phyloP scores from a whole-genome alignment of 2,797 vertebrate species.

The Sandelia bainsii region DNA sequence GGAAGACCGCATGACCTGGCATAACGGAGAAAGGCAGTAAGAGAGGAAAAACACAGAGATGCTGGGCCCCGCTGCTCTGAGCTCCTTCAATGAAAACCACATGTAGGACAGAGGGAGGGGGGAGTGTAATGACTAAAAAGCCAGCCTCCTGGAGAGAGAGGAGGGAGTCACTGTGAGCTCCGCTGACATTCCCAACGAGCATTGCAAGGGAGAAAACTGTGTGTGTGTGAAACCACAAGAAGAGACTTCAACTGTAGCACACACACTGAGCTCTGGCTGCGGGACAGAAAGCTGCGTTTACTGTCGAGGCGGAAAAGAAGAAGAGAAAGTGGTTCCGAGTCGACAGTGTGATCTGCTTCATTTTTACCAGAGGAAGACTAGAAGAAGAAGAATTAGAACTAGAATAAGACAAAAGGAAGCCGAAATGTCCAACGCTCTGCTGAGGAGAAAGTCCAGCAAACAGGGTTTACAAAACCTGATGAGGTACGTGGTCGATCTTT shows the following conservation, averaged over 20 bases:
- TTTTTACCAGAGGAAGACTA: slow-evolving; percentile 26
- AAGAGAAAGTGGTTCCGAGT: slow-evolving; percentile 1
- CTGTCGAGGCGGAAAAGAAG: slow-evolving; percentile 12
- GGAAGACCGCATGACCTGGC: slow-evolving; percentile 79
- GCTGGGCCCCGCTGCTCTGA: slow-evolving; percentile 73
- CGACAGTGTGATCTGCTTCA: slow-evolving; percentile 23
- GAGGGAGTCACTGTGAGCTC: slow-evolving; percentile 64
- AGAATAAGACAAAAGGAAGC: slow-evolving; percentile 27
- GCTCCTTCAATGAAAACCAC: slow-evolving; percentile 87
- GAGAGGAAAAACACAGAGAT: slow-evolving; percentile 55
- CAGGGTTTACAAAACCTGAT: slow-evolving; percentile 90
- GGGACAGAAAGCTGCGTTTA: slow-evolving; percentile 36
- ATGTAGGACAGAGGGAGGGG: slow-evolving; percentile 80
- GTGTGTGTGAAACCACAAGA: slow-evolving; percentile 18
- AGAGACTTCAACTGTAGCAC: slow-evolving; percentile 28
- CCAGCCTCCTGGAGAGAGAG: slow-evolving; percentile 66
- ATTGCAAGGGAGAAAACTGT: slow-evolving; percentile 64
- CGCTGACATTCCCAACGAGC: slow-evolving; percentile 86
- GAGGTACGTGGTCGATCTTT: slow-evolving; percentile 83
- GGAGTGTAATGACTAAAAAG: slow-evolving; percentile 71
- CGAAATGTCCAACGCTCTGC: slow-evolving; percentile 86
- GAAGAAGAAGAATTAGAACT: slow-evolving; percentile 15
- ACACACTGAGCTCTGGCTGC: slow-evolving; percentile 20
- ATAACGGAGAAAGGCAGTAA: slow-evolving; percentile 61
- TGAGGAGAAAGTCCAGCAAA: slow-evolving; percentile 89